These are phyloP conservation scores for Sylvilagus bachmani DNA, from an alignment of 2,113 vertebrate genomes.

Conservation along the genomic window DNA sequence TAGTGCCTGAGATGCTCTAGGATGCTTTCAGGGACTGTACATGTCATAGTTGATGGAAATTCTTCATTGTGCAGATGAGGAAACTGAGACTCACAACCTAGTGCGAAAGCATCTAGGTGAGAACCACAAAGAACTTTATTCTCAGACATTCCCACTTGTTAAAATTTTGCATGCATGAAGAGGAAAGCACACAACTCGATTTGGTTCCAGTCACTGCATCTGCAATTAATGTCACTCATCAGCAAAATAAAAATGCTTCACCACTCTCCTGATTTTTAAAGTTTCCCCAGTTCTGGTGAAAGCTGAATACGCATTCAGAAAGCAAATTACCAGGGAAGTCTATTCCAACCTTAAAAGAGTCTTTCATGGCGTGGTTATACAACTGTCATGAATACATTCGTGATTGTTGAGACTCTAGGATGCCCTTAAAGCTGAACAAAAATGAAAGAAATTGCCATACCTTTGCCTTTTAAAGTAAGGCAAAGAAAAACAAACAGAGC, in stretches of 20 bases:
- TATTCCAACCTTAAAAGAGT: not conserved
- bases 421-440: not conserved
- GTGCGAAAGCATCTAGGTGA: not conserved
- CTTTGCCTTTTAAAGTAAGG: not conserved
- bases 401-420: not conserved
- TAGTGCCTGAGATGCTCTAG: not conserved
- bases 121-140: not conserved
- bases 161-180: not conserved
- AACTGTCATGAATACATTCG: not conserved
- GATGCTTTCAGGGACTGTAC: not conserved
- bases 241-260: not conserved
- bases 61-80: not conserved
- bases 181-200: not conserved
- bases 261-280: not conserved
- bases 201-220: not conserved
- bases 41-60: not conserved
- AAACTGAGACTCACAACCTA: not conserved
- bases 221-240: not conserved
- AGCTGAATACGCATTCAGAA: not conserved
- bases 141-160: not conserved
- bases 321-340: not conserved
- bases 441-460: not conserved
- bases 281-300: not conserved
- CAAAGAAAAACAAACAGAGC: not conserved
- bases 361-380: too few species aligned